These are phyloP conservation scores for Dysdera silvatica DNA, from an alignment of 1,140 invertebrate genomes.

Conservation along the genomic window DNA sequence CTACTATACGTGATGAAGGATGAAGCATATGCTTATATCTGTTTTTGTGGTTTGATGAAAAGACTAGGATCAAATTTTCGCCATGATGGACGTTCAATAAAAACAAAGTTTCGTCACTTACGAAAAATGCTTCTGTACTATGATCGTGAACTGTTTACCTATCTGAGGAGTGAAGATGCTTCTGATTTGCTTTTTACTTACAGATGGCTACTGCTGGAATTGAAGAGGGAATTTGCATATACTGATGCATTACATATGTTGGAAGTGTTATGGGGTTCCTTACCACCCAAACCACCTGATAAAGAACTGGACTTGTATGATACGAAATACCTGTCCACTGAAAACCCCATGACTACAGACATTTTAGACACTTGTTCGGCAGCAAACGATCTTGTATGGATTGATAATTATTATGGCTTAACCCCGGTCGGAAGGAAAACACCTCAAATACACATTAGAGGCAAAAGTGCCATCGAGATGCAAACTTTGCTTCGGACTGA, in stretches of 20 bases:
- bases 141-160: constrained; percentile 82
- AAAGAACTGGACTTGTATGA: constrained; percentile 18
- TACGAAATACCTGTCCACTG: constrained; percentile 6
- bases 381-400: background rate
- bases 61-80: constrained; percentile 80
- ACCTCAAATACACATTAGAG: background rate
- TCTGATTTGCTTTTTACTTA: constrained; percentile 93
- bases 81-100: constrained; percentile 85
- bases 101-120: constrained; percentile 83
- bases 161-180: constrained; percentile 67
- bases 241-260: constrained; percentile 90
- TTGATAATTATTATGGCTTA: constrained; percentile 2
- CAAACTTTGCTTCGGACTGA: background rate
- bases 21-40: constrained; percentile 92
- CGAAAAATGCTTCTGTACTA: constrained; percentile 79
- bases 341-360: background rate
- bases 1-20: constrained; percentile 89
- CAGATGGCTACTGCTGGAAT: constrained; percentile 88
- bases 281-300: constrained; percentile 57
- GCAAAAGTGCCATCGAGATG: constrained; percentile 3
- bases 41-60: constrained; percentile 89
- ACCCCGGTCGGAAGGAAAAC: background rate
- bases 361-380: background rate
- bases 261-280: constrained; percentile 89
- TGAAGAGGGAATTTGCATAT: constrained; percentile 95